Conservation (phyloP, 1,140 invertebrate species). For the Drosophila asahinai region DNA sequence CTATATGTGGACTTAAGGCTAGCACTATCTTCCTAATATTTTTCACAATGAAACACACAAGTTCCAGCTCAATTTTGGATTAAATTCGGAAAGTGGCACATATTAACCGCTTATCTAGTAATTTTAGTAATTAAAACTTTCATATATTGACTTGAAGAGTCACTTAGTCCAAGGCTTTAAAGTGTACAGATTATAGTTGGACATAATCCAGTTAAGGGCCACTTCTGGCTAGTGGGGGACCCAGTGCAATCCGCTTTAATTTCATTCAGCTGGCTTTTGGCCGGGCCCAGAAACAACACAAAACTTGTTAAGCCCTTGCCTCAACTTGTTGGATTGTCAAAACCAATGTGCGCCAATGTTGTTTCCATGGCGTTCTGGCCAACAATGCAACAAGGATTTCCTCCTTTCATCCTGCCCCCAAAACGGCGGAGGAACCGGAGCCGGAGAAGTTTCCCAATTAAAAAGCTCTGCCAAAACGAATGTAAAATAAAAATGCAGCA, state of each 20-base stretch:
- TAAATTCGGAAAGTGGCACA: background rate
- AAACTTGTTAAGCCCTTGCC: conserved; percentile 49
- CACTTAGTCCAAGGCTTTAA: conserved; percentile 12
- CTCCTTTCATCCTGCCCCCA: background rate
- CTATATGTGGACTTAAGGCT: too few species aligned
- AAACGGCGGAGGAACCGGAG: background rate
- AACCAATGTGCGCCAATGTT: conserved; percentile 46
- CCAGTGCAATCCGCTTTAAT: conserved; percentile 28
- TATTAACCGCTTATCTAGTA: background rate
- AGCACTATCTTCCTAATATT: too few species aligned
- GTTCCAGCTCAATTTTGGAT: too few species aligned
- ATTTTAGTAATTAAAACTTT: conserved; percentile 10
- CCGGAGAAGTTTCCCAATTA: conserved; percentile 62
- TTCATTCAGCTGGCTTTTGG: conserved; percentile 37
- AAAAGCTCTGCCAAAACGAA: conserved; percentile 48
- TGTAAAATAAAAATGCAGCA: conserved; percentile 36
- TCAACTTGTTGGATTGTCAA: conserved; percentile 56
- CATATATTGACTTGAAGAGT: background rate
- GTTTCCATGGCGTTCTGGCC: conserved; percentile 37
- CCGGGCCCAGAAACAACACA: conserved; percentile 21
- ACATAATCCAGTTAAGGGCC: conserved; percentile 27
- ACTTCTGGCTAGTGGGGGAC: conserved; percentile 21
- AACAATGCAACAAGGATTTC: conserved; percentile 44
- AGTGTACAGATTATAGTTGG: background rate
- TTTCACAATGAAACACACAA: too few species aligned